Evolutionary conservation across 1,140 invertebrate species (phyloP).

Genomic region (Telenomus remus): DNA sequence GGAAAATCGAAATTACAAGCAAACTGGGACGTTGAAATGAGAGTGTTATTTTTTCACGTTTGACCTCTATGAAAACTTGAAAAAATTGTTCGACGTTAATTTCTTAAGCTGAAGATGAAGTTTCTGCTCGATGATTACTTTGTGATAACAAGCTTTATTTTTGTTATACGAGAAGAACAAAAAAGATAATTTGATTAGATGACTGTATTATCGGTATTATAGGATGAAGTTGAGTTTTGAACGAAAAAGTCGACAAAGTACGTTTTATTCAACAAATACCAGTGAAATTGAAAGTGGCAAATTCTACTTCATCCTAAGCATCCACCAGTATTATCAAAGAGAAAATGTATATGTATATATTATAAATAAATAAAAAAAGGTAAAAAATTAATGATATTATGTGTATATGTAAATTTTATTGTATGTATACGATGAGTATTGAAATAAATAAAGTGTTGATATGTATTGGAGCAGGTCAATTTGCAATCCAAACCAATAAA

Average conservation of each 20-base stretch:
- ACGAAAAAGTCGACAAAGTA: neutral
- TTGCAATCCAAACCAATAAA: neutral
- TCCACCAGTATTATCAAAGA: conserved; percentile 34
- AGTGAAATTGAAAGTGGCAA: conserved; percentile 3
- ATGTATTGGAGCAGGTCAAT: conserved; percentile 43
- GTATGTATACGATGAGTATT: conserved; percentile 57
- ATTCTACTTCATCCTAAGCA: conserved; percentile 23
- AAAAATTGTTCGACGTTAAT: no score
- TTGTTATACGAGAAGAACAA: no score
- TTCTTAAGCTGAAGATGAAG: no score
- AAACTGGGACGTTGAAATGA: no score
- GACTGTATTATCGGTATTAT: conserved; percentile 15
- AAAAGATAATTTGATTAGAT: neutral
- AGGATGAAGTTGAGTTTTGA: conserved; percentile 25
- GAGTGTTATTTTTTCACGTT: no score
- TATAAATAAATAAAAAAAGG: no score
- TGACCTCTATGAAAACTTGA: no score
- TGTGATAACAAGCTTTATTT: no score
- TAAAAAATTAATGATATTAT: conserved; percentile 40
- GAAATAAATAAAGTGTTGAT: conserved; percentile 57
- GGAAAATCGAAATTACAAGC: no score
- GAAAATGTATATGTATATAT: conserved; percentile 44
- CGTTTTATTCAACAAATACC: neutral
- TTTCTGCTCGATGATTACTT: no score
- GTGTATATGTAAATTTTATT: conserved; percentile 57